Conservation (phyloP, 2,888 invertebrate species). For the Epicampocera succincta region DNA sequence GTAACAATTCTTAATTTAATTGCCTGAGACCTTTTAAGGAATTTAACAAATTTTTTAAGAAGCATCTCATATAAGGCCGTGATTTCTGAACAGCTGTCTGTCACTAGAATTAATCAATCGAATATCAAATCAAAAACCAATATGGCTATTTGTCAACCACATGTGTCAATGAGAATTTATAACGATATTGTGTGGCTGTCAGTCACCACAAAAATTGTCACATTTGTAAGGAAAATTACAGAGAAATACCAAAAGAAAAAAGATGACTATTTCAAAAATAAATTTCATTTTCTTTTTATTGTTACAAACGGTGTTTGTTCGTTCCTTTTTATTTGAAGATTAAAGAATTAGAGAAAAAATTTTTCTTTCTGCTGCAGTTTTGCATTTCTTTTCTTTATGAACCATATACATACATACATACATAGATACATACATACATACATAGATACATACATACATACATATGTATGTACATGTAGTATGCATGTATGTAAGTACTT, state of each 20-base stretch:
- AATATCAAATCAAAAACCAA: constrained; percentile 28
- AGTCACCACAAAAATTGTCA: constrained; percentile 45
- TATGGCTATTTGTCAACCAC: constrained; percentile 56
- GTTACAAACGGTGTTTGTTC: too few species aligned
- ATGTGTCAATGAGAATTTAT: constrained; percentile 53
- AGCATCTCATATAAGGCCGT: constrained; percentile 2
- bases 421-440: too few species aligned
- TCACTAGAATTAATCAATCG: constrained; percentile 47
- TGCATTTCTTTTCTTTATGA: too few species aligned
- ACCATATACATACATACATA: too few species aligned
- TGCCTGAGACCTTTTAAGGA: not conserved
- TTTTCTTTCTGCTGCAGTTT: too few species aligned
- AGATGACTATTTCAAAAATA: not conserved
- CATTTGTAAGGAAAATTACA: constrained; percentile 41
- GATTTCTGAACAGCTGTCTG: not conserved
- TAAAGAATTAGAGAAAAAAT: too few species aligned
- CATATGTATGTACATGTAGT: too few species aligned
- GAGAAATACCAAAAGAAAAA: constrained; percentile 1
- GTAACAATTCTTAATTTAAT: not conserved
- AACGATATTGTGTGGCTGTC: constrained; percentile 43
- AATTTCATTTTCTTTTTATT: too few species aligned
- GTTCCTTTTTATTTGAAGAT: too few species aligned
- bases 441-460: too few species aligned
- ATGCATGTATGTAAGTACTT: too few species aligned
- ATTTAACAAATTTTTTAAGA: constrained; percentile 16